Base-by-base conservation (phyloP, 2,797 vertebrate genomes). In the Pachyuromys duprasi region DNA sequence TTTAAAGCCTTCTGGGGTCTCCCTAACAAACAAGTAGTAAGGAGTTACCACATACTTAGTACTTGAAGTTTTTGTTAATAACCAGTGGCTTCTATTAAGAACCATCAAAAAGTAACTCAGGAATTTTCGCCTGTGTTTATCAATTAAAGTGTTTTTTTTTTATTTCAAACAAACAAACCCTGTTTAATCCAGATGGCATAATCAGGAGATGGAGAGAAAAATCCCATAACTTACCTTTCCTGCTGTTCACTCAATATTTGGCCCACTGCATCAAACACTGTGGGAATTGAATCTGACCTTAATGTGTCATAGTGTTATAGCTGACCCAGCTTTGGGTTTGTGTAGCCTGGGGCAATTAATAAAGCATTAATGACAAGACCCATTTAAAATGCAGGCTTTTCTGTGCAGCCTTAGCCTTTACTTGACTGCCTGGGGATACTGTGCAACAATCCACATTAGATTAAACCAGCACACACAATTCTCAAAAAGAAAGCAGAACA, bases 351-450 rank as follows among this genome's bases (percentile, higher is more conserved):
- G 99, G 99, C 99, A 99, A 99, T 99, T 99, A 99, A 99, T 99
- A 99, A 99, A 99, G 99, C 99, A 99, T 99, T 99, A 99, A 99
- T 99, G 99, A 99, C 99, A 99, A 99, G 99, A 99, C 99, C 99
- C 99, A 99, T 99, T 99, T 99, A 99, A 99, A 99, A 99, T 99
- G 99, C 99, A 98, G 99, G 99, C 98, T 99, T 99, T 99, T 99
- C 99, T 99, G 98, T 99, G 98, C 95, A 98, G 99, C 99, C 99
- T 99, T 98, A 98, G 99, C 99, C 99, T 99, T 99, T 99, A 98
- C 98, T 99, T 97, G 97, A 96, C 98, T 98, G 99, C 99, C 98
- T 98, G 97, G 97, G 99, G 98, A 98, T 98, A 98, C 98, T 98
- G 98, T 97, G 97, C 98, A 98, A 98, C 98, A 98, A 98, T 98